A percentile compares a stretch with the other conserved stretches of the same genome.
Evolutionary conservation across 2,113 vertebrate genomes (phyloP).

Genomic region (Semnornis frantzii): DNA sequence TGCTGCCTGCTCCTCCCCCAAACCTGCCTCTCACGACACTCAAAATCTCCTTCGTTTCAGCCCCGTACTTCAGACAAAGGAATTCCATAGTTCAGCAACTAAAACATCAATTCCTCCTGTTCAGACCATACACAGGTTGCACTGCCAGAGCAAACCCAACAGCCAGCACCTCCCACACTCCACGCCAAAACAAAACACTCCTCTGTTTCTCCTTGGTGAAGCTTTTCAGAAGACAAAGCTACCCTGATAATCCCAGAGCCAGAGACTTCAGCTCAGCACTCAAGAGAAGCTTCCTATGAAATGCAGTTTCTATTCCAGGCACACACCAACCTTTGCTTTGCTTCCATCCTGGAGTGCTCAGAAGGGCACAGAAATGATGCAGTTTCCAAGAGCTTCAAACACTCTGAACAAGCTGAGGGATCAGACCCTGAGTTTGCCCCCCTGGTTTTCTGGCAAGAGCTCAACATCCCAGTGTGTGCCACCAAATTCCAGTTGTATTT

Average conservation of each 20-base stretch:
- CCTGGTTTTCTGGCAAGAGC: neutral
- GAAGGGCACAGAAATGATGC: neutral
- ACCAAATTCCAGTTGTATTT: fast-evolving
- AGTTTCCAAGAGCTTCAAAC: neutral
- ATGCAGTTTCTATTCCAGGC: neutral
- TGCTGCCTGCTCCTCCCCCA: neutral
- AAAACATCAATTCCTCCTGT: neutral
- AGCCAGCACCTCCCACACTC: neutral
- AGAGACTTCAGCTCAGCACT: neutral
- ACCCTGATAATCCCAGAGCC: neutral
- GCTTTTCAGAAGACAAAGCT: neutral
- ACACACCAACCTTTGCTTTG: neutral
- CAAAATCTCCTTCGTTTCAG: neutral
- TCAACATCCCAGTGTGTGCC: fast-evolving
- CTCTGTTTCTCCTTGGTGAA: fast-evolving
- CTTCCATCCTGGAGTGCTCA: neutral
- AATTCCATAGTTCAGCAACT: neutral
- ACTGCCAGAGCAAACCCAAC: neutral
- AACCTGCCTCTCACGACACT: fast-evolving
- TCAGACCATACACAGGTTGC: neutral
- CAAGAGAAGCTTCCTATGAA: fast-evolving
- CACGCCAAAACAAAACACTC: neutral
- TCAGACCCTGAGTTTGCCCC: neutral
- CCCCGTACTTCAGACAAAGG: neutral
- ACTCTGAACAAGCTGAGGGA: neutral